Evolutionary conservation across 2,888 invertebrate species (phyloP).

Genomic region (Timema cristinae): DNA sequence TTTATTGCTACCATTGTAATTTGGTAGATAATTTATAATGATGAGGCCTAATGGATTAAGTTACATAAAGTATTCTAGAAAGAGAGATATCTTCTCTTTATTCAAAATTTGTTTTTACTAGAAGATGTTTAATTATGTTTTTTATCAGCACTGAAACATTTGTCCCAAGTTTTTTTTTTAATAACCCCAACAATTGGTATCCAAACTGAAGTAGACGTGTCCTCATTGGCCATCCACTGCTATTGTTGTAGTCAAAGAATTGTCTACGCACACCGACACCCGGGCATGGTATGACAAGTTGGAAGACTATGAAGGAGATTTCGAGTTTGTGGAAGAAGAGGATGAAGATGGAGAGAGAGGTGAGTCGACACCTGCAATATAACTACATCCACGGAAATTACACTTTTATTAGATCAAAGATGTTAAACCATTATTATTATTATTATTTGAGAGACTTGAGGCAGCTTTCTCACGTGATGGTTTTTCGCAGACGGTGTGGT

Average conservation of each 20-base stretch:
- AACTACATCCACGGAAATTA: too few species aligned
- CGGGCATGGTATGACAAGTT: slow-evolving; percentile 52
- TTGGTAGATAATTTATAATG: too few species aligned
- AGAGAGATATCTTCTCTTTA: background rate
- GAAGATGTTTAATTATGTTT: background rate
- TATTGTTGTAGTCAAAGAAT: slow-evolving; percentile 36
- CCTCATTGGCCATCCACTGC: background rate
- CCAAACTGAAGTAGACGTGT: too few species aligned
- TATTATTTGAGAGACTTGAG: too few species aligned
- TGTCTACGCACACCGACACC: slow-evolving; percentile 41
- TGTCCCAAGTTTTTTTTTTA: slow-evolving; percentile 1
- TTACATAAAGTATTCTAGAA: too few species aligned
- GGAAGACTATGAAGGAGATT: slow-evolving; percentile 47
- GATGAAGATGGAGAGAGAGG: slow-evolving; percentile 38
- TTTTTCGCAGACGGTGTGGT: too few species aligned
- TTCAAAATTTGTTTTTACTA: background rate
- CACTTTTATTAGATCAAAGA: too few species aligned
- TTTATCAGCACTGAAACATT: background rate
- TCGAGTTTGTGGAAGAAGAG: slow-evolving; percentile 39
- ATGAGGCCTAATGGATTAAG: too few species aligned
- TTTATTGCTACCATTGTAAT: too few species aligned
- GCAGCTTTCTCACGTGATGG: too few species aligned
- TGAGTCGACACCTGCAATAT: background rate
- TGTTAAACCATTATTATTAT: too few species aligned
- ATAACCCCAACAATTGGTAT: too few species aligned